A percentile compares a stretch with the other conserved stretches of the same genome.
Conservation (phyloP, 2,888 invertebrate species). For the Cephus pygmeus region DNA sequence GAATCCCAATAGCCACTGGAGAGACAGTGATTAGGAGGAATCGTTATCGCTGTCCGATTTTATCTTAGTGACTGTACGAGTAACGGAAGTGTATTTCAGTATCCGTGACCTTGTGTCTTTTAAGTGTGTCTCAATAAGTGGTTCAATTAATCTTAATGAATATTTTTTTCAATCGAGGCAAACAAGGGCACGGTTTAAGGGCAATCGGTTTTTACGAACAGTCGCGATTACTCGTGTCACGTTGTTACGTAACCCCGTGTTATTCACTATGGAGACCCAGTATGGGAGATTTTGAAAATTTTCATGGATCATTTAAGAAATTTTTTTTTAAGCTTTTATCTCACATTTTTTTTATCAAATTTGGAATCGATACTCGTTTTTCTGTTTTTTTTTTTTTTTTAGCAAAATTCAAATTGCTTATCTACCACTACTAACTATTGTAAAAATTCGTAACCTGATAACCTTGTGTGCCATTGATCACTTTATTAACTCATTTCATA, state of each 20-base stretch:
- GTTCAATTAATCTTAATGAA: constrained; percentile 37
- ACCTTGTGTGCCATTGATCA: neutral
- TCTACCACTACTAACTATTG: neutral
- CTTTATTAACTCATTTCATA: neutral
- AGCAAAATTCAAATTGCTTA: neutral
- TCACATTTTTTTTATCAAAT: too few relatives aligned
- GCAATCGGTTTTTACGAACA: constrained; percentile 30
- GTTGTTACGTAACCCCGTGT: neutral
- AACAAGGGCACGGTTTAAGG: constrained; percentile 52
- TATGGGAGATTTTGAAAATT: neutral
- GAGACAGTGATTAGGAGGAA: neutral
- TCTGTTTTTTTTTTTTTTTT: neutral
- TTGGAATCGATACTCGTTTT: too few relatives aligned
- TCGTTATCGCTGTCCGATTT: neutral
- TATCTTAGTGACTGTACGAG: neutral
- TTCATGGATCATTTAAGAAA: too few relatives aligned
- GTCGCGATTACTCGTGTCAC: neutral
- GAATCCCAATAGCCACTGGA: neutral
- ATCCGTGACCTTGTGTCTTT: constrained; percentile 45
- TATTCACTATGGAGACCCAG: neutral
- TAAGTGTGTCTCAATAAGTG: constrained; percentile 29
- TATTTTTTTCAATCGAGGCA: constrained; percentile 50
- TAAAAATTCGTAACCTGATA: neutral
- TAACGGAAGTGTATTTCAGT: neutral
- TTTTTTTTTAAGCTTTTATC: neutral